These are phyloP conservation scores for Boloria selene DNA, from an alignment of 2,888 invertebrate species.

Conservation along the genomic window DNA sequence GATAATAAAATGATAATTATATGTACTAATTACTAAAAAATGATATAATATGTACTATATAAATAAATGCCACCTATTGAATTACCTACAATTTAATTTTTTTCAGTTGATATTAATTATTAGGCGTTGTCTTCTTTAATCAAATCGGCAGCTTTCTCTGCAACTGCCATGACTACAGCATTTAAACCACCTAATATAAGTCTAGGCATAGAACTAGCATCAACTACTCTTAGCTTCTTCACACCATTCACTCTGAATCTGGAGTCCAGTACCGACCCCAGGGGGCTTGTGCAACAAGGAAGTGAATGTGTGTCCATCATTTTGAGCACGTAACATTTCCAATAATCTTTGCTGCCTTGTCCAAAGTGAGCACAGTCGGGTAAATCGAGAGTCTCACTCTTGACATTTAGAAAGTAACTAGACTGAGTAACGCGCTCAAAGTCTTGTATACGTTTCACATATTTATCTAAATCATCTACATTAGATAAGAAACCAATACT, in stretches of 20 bases:
- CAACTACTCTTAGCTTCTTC: slow-evolving; percentile 78
- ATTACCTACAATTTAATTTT: too few species aligned
- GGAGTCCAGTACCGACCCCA: slow-evolving; percentile 51
- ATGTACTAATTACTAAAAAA: too few species aligned
- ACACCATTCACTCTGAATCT: slow-evolving; percentile 47
- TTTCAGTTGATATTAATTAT: too few species aligned
- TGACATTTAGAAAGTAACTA: slow-evolving; percentile 41
- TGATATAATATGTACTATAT: too few species aligned
- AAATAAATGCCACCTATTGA: too few species aligned
- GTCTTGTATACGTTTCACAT: slow-evolving; percentile 39
- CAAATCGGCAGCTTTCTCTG: slow-evolving; percentile 89
- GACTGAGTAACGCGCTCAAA: slow-evolving; percentile 46
- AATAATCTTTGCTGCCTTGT: slow-evolving; percentile 38
- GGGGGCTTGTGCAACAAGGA: slow-evolving; percentile 48
- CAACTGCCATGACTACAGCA: slow-evolving; percentile 89
- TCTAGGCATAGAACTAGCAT: slow-evolving; percentile 89
- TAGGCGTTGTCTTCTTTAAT: slow-evolving; percentile 75
- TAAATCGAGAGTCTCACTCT: slow-evolving; percentile 44
- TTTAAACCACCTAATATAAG: slow-evolving; percentile 89
- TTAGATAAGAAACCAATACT: slow-evolving; percentile 42
- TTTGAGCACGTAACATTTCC: slow-evolving; percentile 45
- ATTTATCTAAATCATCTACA: slow-evolving; percentile 43
- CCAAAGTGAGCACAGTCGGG: slow-evolving; percentile 28
- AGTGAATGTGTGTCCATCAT: slow-evolving; percentile 48
- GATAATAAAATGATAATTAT: too few species aligned